A percentile compares a stretch with the other conserved stretches of the same genome.
Conservation (phyloP, 2,888 invertebrate genomes). For the Hermaeophaga mercurialis region DNA sequence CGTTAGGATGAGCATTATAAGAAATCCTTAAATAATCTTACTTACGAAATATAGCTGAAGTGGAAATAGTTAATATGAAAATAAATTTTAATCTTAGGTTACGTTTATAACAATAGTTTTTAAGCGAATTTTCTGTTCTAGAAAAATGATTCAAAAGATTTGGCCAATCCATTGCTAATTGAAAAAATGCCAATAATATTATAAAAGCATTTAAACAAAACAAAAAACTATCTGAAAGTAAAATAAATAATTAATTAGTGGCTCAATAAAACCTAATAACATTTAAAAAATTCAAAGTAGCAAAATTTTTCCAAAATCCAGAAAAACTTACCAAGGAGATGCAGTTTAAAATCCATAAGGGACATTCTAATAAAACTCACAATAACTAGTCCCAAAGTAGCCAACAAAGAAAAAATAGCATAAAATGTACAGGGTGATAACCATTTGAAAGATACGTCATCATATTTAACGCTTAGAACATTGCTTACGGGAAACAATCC, state of each 20-base stretch:
- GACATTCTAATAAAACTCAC: constrained; percentile 11
- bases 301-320: no score
- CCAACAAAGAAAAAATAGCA: constrained; percentile 7
- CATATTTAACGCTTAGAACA: constrained; percentile 1
- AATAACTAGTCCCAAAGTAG: background rate
- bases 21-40: constrained; percentile 2
- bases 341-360: constrained; percentile 18
- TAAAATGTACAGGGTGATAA: constrained; percentile 7
- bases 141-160: constrained; percentile 8
- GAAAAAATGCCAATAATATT: constrained; percentile 13
- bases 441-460: constrained; percentile 13
- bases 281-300: no score
- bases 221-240: constrained; percentile 23
- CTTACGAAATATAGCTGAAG: constrained; percentile 20
- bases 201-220: constrained; percentile 15
- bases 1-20: no score
- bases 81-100: constrained; percentile 10
- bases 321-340: constrained; percentile 15
- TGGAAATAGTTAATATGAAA: constrained; percentile 1
- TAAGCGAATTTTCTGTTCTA: constrained; percentile 8
- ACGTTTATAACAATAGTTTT: constrained; percentile 12
- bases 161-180: constrained; percentile 22
- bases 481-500: constrained; percentile 24
- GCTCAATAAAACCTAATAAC: no score
- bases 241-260: background rate